phyloP scores from a whole-genome alignment of 1,140 invertebrate species.

The Diuraphis noxia region DNA sequence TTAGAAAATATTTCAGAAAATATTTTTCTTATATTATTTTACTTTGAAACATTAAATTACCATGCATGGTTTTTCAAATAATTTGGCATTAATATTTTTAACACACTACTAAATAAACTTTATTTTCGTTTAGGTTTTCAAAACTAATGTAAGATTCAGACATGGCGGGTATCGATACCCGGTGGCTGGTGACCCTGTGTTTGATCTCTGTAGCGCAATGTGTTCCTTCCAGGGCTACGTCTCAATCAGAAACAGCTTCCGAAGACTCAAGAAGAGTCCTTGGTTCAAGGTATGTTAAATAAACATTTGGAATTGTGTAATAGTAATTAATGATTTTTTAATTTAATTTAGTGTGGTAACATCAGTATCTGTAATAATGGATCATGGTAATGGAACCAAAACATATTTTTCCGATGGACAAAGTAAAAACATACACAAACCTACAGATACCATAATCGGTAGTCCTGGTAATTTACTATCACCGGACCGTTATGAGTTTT shows the following conservation, averaged over 20 bases:
- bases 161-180: conserved; percentile 57
- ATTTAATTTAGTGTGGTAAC: conserved; percentile 63
- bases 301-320: neutral
- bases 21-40: neutral
- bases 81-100: neutral
- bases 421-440: conserved; percentile 59
- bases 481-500: conserved; percentile 80
- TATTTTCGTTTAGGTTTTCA: neutral
- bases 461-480: conserved; percentile 75
- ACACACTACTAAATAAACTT: neutral
- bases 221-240: conserved; percentile 56
- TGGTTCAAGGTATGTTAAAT: conserved; percentile 60
- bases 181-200: conserved; percentile 58
- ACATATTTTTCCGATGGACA: conserved; percentile 64
- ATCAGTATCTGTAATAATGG: conserved; percentile 67
- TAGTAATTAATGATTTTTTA: conserved; percentile 5
- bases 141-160: conserved; percentile 44
- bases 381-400: conserved; percentile 64
- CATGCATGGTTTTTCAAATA: neutral
- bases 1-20: neutral
- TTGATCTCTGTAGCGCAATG: conserved; percentile 56
- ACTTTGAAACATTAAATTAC: neutral
- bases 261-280: conserved; percentile 59
- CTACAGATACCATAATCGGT: conserved; percentile 60
- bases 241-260: conserved; percentile 56